Evolutionary conservation across 53 echinoderm and acorn worm genomes (phyloP).

Genomic region (Holothuria leucospilota): DNA sequence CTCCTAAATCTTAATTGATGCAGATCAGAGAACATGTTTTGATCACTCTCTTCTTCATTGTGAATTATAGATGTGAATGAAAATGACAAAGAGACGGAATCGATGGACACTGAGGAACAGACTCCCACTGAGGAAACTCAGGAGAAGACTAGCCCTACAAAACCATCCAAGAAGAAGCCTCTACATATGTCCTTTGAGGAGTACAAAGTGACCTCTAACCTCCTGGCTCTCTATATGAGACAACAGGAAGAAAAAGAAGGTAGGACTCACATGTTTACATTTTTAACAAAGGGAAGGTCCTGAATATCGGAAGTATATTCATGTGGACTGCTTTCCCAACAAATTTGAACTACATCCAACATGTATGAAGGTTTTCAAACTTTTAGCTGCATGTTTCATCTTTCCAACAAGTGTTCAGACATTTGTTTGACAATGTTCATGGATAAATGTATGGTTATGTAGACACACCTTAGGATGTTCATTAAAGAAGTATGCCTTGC

Average conservation of each 20-base stretch:
- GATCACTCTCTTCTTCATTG: not conserved
- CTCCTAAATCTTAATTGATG: no score
- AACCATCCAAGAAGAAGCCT: conserved; percentile 67
- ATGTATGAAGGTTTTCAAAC: no score
- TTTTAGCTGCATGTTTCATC: no score
- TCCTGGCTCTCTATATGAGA: conserved; percentile 84
- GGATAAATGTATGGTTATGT: no score
- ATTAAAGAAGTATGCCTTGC: no score
- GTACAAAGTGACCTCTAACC: conserved; percentile 87
- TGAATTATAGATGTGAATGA: conserved; percentile 65
- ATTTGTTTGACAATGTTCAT: no score
- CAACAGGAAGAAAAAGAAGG: conserved; percentile 96
- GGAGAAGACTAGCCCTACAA: conserved; percentile 51
- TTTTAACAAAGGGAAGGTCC: not conserved
- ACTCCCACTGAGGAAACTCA: conserved; percentile 61
- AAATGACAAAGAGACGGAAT: conserved; percentile 60
- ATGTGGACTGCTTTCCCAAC: no score
- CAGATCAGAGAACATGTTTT: no score
- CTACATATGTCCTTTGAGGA: conserved; percentile 92
- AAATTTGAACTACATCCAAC: no score
- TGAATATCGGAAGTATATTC: no score
- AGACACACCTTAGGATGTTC: no score
- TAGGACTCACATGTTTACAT: not conserved
- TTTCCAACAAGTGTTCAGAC: no score
- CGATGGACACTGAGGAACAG: conserved; percentile 87